Percentiles rank a stretch among this genome's conserved stretches.
Evolutionary conservation across 2,797 vertebrate species (phyloP).

Genomic region (Cryptoprocta ferox): DNA sequence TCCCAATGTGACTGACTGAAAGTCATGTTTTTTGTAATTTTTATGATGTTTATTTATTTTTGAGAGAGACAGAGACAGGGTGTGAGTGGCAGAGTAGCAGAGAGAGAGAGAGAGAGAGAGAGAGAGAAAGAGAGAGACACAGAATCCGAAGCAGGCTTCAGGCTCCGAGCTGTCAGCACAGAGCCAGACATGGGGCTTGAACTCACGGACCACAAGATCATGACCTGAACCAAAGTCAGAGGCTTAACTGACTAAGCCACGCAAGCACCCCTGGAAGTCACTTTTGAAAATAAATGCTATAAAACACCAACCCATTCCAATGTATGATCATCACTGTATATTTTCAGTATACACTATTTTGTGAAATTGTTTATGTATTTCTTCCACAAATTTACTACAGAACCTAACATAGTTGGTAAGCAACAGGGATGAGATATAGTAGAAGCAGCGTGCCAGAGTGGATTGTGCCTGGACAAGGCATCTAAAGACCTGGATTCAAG

Average conservation of each 20-base stretch:
- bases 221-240: too few species aligned
- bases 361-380: not conserved
- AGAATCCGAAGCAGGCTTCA: too few species aligned
- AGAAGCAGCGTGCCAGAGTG: not conserved
- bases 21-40: too few species aligned
- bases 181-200: too few species aligned
- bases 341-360: not conserved
- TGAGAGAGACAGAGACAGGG: too few species aligned
- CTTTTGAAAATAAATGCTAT: slow-evolving; percentile 45
- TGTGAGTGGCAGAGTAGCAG: too few species aligned
- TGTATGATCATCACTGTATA: not conserved
- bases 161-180: too few species aligned
- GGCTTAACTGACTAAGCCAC: too few species aligned
- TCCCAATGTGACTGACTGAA: not conserved
- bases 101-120: too few species aligned
- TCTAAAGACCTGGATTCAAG: not conserved
- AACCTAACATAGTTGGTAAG: not conserved
- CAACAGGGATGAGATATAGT: not conserved
- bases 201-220: too few species aligned
- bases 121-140: too few species aligned
- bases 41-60: too few species aligned
- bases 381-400: not conserved
- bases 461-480: not conserved
- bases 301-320: not conserved
- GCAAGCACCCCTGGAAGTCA: not conserved